phyloP scores from a whole-genome alignment of 2,888 invertebrate species.

The Sericinus montela region DNA sequence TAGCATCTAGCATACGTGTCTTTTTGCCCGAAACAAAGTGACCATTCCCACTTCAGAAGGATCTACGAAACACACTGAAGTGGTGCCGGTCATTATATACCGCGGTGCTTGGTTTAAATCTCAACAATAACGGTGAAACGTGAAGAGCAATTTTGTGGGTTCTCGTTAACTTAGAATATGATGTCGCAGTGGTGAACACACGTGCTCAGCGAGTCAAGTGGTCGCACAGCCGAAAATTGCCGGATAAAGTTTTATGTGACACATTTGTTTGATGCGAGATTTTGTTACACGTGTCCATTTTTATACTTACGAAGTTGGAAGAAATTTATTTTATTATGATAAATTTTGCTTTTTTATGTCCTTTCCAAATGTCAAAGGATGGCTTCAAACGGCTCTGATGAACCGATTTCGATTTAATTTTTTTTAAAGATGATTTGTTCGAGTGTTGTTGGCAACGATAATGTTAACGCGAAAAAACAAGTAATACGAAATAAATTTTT shows the following conservation, averaged over 20 bases:
- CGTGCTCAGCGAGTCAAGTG: slow-evolving; percentile 31
- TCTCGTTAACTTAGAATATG: slow-evolving; percentile 35
- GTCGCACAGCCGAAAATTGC: slow-evolving; percentile 11
- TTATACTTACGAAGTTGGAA: not conserved
- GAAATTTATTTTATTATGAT: no score
- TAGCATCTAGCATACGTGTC: no score
- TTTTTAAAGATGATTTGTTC: no score
- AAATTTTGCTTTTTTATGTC: no score
- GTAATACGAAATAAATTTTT: no score
- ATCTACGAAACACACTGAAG: not conserved
- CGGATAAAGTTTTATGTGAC: slow-evolving; percentile 23
- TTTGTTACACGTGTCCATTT: slow-evolving; percentile 5
- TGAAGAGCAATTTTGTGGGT: slow-evolving; percentile 39
- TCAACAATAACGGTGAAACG: slow-evolving; percentile 39
- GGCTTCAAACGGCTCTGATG: no score
- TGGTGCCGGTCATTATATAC: not conserved
- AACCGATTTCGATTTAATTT: no score
- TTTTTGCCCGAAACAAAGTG: no score
- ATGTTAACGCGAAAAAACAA: no score
- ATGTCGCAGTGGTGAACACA: slow-evolving; percentile 22
- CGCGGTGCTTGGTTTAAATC: slow-evolving; percentile 38
- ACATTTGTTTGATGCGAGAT: slow-evolving; percentile 25
- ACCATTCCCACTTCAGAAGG: no score
- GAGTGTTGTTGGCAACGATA: no score
- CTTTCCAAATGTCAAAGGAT: no score